Evolutionary conservation across 53 echinoderm and acorn worm genomes (phyloP).

Genomic region (Apostichopus leukothele): DNA sequence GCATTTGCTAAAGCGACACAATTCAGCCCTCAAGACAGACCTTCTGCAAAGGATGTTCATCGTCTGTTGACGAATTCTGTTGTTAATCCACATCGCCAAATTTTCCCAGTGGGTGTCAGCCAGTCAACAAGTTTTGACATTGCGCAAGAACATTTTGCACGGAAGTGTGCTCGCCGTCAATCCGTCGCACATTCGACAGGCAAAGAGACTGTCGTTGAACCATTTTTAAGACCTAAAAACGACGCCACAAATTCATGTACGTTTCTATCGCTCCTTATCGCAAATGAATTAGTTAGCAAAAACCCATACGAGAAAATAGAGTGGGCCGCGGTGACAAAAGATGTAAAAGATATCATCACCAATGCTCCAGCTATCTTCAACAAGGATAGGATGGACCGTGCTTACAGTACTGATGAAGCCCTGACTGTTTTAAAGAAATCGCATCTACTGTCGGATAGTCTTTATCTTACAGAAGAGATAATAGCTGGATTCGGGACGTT

Average conservation of each 20-base stretch:
- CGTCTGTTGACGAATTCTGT: too few relatives aligned
- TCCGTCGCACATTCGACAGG: too few relatives aligned
- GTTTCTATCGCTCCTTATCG: slow-evolving; percentile 29
- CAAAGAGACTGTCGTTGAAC: too few relatives aligned
- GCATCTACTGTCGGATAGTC: neutral
- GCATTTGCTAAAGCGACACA: neutral
- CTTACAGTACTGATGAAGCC: slow-evolving; percentile 19
- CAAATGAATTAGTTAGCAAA: slow-evolving; percentile 14
- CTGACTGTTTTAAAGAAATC: neutral
- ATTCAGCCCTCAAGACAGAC: neutral
- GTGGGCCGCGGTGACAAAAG: neutral
- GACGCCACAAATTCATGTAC: slow-evolving; percentile 46
- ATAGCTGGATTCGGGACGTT: neutral
- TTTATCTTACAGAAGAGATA: slow-evolving; percentile 7
- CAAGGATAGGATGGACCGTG: neutral
- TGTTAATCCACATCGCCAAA: too few relatives aligned
- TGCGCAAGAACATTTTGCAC: too few relatives aligned
- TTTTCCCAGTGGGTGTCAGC: too few relatives aligned
- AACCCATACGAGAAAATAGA: neutral
- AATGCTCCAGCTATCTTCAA: neutral
- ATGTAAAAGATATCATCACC: slow-evolving; percentile 5
- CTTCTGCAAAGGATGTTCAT: too few relatives aligned
- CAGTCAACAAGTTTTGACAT: too few relatives aligned
- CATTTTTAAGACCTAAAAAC: neutral
- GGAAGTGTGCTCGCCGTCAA: too few relatives aligned